Base-by-base conservation (phyloP, 2,888 invertebrate species). In the Drosophila kanekoi region DNA sequence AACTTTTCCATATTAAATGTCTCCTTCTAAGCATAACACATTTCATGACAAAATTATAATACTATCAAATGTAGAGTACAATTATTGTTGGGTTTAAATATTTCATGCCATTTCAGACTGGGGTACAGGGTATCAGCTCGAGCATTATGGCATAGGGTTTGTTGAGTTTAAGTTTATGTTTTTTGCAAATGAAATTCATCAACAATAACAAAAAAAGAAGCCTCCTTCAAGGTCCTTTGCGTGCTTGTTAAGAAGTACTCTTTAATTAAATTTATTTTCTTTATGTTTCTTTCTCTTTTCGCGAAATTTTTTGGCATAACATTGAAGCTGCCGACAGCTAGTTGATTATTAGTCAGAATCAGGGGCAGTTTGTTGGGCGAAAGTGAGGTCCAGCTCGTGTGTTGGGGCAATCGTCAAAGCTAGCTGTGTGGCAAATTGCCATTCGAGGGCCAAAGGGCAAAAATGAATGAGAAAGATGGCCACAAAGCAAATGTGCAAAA, bases 401-500 rank as follows among this genome's bases (percentile, higher is more conserved):
- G 37, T 33, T 38, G 41, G 41, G 14, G 23, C 6, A 13, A 44
- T 43, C 38, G 56, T 44, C 20, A 40, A 63, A 54, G 54, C 44
- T 70, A 54, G 54, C 44, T 70, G 61, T 52, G 58, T 41, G 41
- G 69, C 49, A 77, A 79, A 81, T 81, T 75, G 72, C 70, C 72
- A 70, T 70, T 72, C 72, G 61, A 72, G 23, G 72, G 72, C 81
- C 72, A 70, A 70, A 63, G 67, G 81, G 67, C 66, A 65, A 64
- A 44, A 41, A 51, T 41, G 69, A 63, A 47, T 52, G 43, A 40
- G 78, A 62, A 72, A 73, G 74, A 63, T 57, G 74, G 56, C 56
- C 73, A 49, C 60, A 70, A 76, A 72, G 72, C 56, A 59, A 78
- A 80, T 64, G 72, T 54, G 72, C 41, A 72, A 76, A 78, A 78